Base-by-base conservation (phyloP, 1,140 invertebrate genomes). In the Gonioctena quinquepunctata region DNA sequence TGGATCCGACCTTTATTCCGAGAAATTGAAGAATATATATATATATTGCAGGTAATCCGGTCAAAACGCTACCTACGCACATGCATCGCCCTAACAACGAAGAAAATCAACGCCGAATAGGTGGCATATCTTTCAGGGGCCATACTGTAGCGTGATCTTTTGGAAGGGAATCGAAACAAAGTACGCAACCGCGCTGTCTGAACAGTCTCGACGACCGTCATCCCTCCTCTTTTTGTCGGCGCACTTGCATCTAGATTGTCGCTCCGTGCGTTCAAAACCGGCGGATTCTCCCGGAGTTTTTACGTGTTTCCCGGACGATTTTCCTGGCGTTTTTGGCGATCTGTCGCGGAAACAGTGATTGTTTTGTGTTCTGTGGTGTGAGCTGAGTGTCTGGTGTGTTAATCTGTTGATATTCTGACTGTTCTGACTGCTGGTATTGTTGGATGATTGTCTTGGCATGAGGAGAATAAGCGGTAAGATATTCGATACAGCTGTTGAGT, bases 151-250 rank as follows among this genome's bases (percentile, higher is more conserved):
- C 62, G 68, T 65, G 28, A 64, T 70, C 68, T 70, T 65, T 48
- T 59, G 54, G 63, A 49, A 25, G 54, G 54, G 63, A 70, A 42
- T 13, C 3, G 23, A 70, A 66, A 66, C 63, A 66, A 28, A 66
- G 63, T 66, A 71, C 69, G 69, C 69, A 71, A 71, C 69, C 69
- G 69, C 69, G 69, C 69, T 71, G 69, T 71, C 69, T 71, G 63
- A 65, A 66, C 69, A 66, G 22, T 28, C 59, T 28, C 59, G 25
- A 18, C 59, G 57, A 48, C 11, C 59, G 65, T 56, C 63, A 66
- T 60, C 69, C 59, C 64, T 52, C 19, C 49, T 60, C 33, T 48
- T 52, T 22, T 28, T 26, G 21, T 25, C 54, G 56, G 19, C 48
- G 61, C 68, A 69, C 68, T 69, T 64, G 68, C 62, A 42, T 27